Evolutionary conservation across 2,888 invertebrate species (phyloP).

Genomic region (Pinctada fucata): DNA sequence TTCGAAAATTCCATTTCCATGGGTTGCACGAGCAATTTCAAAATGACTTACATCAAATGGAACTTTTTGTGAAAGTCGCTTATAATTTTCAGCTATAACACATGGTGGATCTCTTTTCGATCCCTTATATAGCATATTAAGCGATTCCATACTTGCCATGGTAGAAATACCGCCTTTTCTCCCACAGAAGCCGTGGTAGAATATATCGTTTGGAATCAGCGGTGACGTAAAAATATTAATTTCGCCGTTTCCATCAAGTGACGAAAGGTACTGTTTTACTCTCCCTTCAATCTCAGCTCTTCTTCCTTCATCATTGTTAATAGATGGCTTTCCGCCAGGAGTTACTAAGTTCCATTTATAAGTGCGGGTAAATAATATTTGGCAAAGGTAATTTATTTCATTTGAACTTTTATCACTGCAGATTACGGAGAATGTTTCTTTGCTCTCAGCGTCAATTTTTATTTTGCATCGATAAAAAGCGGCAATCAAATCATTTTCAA

Average conservation of each 20-base stretch:
- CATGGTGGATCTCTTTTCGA: constrained; percentile 51
- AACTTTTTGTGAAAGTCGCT: constrained; percentile 42
- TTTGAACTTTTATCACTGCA: neutral
- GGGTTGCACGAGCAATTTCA: constrained; percentile 40
- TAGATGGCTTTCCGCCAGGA: neutral
- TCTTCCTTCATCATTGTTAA: neutral
- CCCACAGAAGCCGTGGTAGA: constrained; percentile 52
- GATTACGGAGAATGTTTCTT: neutral
- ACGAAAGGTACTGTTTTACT: constrained; percentile 3
- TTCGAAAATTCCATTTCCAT: constrained; percentile 51
- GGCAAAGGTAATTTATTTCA: neutral
- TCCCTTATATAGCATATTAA: constrained; percentile 52
- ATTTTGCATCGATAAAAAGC: no score
- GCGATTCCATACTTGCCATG: constrained; percentile 43
- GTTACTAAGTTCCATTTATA: neutral
- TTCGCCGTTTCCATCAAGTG: constrained; percentile 13
- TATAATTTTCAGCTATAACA: constrained; percentile 53
- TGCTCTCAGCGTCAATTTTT: no score
- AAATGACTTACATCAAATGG: constrained; percentile 33
- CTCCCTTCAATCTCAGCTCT: neutral
- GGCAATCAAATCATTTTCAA: no score
- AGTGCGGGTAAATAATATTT: neutral
- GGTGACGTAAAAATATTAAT: constrained; percentile 35
- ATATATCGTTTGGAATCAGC: constrained; percentile 40
- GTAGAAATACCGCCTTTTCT: constrained; percentile 53